Evolutionary conservation across 1,140 invertebrate species (phyloP).

Genomic region (Watersipora subatra): DNA sequence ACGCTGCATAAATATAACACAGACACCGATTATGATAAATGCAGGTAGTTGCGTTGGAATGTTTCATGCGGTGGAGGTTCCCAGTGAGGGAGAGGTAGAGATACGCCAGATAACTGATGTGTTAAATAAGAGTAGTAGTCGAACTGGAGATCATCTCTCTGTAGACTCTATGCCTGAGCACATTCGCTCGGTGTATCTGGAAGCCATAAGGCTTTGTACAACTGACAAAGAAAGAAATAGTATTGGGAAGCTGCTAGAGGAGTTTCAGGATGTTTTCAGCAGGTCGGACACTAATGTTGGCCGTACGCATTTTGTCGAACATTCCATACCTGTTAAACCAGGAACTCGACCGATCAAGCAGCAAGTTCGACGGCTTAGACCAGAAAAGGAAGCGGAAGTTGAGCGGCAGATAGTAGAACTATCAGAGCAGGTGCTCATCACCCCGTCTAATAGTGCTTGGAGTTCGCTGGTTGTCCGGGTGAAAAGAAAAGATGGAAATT

Average conservation of each 20-base stretch:
- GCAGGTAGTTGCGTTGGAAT: no score
- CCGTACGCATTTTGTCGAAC: conserved; percentile 15
- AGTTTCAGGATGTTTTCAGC: conserved; percentile 8
- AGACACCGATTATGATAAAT: no score
- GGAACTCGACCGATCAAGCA: conserved; percentile 14
- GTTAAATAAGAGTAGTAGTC: no score
- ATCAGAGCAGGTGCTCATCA: background rate
- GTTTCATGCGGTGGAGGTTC: no score
- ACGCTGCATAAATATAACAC: no score
- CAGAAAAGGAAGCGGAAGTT: background rate
- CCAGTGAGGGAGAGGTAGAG: no score
- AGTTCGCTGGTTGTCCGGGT: conserved; percentile 41
- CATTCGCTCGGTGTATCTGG: no score
- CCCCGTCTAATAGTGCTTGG: conserved; percentile 33
- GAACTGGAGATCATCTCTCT: no score
- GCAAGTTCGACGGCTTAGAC: conserved; percentile 4
- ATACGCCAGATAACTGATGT: no score
- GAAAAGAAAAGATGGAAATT: conserved; percentile 40
- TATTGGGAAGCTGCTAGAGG: conserved; percentile 1
- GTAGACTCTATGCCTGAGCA: no score
- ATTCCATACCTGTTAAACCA: conserved; percentile 24
- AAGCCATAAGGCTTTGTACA: no score
- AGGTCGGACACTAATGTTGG: conserved; percentile 13
- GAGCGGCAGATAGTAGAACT: background rate
- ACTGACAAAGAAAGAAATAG: no score